Percentiles rank a stretch among this genome's conserved stretches.
phyloP scores from a whole-genome alignment of 2,888 invertebrate species.

The Hyles lineata region DNA sequence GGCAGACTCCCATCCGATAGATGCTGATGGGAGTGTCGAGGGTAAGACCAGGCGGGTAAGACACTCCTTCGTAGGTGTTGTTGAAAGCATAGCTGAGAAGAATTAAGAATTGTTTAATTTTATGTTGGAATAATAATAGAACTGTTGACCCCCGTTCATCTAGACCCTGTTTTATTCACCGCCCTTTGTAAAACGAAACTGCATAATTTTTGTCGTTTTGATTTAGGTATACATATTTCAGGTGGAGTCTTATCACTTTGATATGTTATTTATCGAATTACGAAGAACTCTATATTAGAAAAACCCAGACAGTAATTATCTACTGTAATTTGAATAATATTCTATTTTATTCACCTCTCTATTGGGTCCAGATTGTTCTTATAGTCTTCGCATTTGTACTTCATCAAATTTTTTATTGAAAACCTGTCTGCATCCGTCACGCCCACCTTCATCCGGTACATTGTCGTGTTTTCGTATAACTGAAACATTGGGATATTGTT shows the following conservation, averaged over 20 bases:
- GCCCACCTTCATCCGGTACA: slow-evolving; percentile 47
- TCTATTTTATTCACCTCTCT: slow-evolving; percentile 42
- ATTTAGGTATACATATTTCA: too few relatives aligned
- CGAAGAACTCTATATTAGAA: too few relatives aligned
- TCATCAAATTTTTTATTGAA: slow-evolving; percentile 54
- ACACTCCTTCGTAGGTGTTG: slow-evolving; percentile 89
- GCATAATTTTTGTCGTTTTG: too few relatives aligned
- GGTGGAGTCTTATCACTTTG: too few relatives aligned
- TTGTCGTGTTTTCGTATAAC: slow-evolving; percentile 53
- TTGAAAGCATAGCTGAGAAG: slow-evolving; percentile 68
- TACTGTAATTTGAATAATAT: too few relatives aligned
- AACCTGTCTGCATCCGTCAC: slow-evolving; percentile 53
- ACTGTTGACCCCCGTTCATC: too few relatives aligned
- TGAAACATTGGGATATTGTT: slow-evolving; percentile 66
- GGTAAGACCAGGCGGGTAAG: slow-evolving; percentile 87
- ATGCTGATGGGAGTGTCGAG: slow-evolving; percentile 83
- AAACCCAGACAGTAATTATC: too few relatives aligned
- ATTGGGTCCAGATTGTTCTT: slow-evolving; percentile 34
- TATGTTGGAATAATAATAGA: not conserved
- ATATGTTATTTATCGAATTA: too few relatives aligned
- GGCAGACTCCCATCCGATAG: slow-evolving; percentile 91
- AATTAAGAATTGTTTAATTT: not conserved
- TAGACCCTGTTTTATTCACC: too few relatives aligned
- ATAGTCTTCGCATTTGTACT: slow-evolving; percentile 35
- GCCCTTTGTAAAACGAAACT: too few relatives aligned